phyloP scores from a whole-genome alignment of 2,113 vertebrate genomes.

The Stigmatopora nigra region DNA sequence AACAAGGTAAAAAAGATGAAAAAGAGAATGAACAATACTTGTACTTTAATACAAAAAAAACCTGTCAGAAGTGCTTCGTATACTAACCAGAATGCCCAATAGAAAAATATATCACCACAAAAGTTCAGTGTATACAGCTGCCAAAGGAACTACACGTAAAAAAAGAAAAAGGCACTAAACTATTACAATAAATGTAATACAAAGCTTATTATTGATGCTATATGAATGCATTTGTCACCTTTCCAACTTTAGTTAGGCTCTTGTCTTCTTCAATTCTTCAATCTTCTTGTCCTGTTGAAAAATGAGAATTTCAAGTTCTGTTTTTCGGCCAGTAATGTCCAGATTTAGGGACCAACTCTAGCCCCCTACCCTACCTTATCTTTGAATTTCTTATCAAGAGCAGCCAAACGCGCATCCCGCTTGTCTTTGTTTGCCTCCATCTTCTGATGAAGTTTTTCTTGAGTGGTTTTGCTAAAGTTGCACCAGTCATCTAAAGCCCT shows the following conservation, averaged over 20 bases:
- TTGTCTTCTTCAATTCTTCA: conserved; percentile 93
- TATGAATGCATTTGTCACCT: conserved; percentile 67
- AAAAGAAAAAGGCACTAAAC: conserved; percentile 25
- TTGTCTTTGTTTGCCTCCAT: conserved; percentile 97
- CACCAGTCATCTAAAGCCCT: conserved; percentile 94
- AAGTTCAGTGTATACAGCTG: conserved; percentile 35
- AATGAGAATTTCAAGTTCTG: background rate
- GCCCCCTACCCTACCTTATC: conserved; percentile 76
- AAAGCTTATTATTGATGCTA: conserved; percentile 77
- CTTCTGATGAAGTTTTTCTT: conserved; percentile 92
- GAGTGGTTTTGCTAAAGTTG: conserved; percentile 97
- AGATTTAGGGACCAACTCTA: background rate
- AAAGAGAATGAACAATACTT: conserved; percentile 3
- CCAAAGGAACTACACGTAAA: conserved; percentile 24
- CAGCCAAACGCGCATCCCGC: conserved; percentile 84
- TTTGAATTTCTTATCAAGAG: conserved; percentile 88
- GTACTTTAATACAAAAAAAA: conserved; percentile 2
- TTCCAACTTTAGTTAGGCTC: conserved; percentile 79
- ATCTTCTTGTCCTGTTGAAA: conserved; percentile 84
- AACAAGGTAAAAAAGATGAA: background rate
- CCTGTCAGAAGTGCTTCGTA: conserved; percentile 1
- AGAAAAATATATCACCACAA: conserved; percentile 19
- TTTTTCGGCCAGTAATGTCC: background rate
- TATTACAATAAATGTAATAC: conserved; percentile 29
- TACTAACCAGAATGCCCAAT: conserved; percentile 4